Base-by-base conservation (phyloP, 2,113 vertebrate species). In the Prietella phreatophila region DNA sequence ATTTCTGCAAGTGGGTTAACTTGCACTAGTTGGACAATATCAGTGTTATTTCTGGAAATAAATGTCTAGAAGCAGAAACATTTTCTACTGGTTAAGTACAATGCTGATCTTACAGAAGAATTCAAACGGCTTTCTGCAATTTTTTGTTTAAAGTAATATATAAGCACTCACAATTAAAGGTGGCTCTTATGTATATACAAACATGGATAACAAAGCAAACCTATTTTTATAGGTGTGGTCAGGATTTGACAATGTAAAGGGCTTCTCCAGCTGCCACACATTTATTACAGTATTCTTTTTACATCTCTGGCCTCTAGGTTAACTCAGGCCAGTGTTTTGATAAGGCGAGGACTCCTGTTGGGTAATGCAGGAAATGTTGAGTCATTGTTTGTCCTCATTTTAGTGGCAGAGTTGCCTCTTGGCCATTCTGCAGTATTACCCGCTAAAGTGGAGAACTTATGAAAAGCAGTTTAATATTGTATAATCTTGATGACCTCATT, bases 361-460 rank as follows among this genome's bases (percentile, higher is more conserved):
- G 19, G 33, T 78, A 78, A 63, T 39, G n/a, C 82, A 39, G 4
- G 36, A 42, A 83, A 61, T 75, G 81, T 30, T 69, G 75, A 84
- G 87, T 88, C 82, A 84, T 78, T 79, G 79, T 87, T 78, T 79
- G 79, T 87, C 22, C 87, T 84, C 47, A 69, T 78, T 84, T 0
- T 14, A 84, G 39, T 5, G 71, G 13, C 50, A 65, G 71, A 56
- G 80, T 83, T 55, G 30, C 86, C n/a, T 85, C 56, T 79, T 27
- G 67, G 56, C 30, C 25, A 8, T 75, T 71, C 33, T n/a, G 25
- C 15, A 4, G 42, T 69, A 39, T 55, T 56, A 27, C 30, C 5
- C 47, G 11, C 47, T 67, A 67, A 80, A 55, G 13, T 47, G 36
- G n/a, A 61, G 33, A n/a, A 22, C 30, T 65, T 22, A 25, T n/a